Percentiles rank a stretch among this genome's conserved stretches.
These are phyloP conservation scores for Tetanocera ferruginea DNA, from an alignment of 2,888 invertebrate species.

Conservation along the genomic window DNA sequence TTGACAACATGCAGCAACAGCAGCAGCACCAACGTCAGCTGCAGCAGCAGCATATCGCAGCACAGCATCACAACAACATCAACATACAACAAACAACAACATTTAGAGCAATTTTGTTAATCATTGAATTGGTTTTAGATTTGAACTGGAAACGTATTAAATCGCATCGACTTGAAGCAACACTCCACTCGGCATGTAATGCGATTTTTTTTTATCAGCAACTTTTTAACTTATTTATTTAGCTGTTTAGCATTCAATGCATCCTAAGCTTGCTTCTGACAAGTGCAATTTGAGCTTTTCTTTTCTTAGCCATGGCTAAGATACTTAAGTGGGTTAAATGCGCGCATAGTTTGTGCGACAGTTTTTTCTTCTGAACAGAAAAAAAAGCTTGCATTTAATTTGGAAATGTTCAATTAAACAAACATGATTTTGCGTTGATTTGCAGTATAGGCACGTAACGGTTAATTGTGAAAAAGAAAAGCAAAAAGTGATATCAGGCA, in stretches of 20 bases:
- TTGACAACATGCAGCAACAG: neutral
- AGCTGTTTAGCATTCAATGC: neutral
- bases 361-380: neutral
- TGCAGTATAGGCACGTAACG: conserved; percentile 24
- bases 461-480: conserved; percentile 15
- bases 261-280: neutral
- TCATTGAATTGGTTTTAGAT: conserved; percentile 32
- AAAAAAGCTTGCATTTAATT: conserved; percentile 22
- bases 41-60: neutral
- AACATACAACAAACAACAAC: conserved; percentile 5
- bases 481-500: neutral
- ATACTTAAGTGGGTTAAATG: conserved; percentile 32
- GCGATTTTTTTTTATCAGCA: neutral
- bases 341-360: neutral
- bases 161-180: neutral
- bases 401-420: conserved; percentile 36
- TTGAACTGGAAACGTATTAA: neutral
- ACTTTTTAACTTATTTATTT: neutral
- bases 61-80: conserved; percentile 17
- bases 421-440: conserved; percentile 25
- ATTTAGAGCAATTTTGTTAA: conserved; percentile 35
- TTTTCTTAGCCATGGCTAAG: neutral
- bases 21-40: neutral
- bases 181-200: neutral
- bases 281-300: conserved; percentile 16